Evolutionary conservation across 1,140 invertebrate species (phyloP).

Genomic region (Microvelia longipes): DNA sequence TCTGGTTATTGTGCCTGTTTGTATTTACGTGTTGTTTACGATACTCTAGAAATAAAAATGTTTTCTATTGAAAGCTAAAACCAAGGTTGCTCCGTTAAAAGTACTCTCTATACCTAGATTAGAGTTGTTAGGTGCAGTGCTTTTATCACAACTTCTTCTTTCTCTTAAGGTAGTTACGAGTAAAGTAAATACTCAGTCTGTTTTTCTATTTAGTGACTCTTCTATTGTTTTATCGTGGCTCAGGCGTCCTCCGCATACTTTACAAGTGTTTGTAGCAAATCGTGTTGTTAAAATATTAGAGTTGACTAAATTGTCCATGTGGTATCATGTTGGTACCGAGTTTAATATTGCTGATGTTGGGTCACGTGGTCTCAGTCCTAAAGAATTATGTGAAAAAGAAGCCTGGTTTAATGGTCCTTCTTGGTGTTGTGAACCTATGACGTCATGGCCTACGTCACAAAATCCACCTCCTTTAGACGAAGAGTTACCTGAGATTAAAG

Average conservation of each 20-base stretch:
- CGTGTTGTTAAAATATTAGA: conserved; percentile 8
- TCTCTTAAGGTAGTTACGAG: not conserved
- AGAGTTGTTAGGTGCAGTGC: conserved; percentile 26
- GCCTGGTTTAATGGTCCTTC: conserved; percentile 30
- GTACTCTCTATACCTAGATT: conserved; percentile 25
- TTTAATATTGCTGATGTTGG: conserved; percentile 31
- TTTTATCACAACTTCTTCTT: conserved; percentile 12
- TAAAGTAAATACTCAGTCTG: not conserved
- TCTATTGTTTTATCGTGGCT: conserved; percentile 24
- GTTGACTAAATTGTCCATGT: not conserved
- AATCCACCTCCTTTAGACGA: not conserved
- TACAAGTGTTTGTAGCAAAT: conserved; percentile 13
- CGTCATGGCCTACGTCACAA: not conserved
- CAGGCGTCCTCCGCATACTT: conserved; percentile 13
- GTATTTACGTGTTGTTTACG: conserved; percentile 11
- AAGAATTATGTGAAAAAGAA: conserved; percentile 18
- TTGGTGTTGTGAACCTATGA: not conserved
- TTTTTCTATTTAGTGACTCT: conserved; percentile 18
- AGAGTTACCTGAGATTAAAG: not conserved
- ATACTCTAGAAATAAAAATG: not conserved
- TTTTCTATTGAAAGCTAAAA: conserved; percentile 27
- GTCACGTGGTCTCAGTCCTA: conserved; percentile 26
- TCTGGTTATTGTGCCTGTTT: conserved; percentile 22
- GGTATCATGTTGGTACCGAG: conserved; percentile 16
- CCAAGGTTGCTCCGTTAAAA: conserved; percentile 29